phyloP scores from a whole-genome alignment of 2,113 vertebrate genomes.

The Meleagris gallopavo region DNA sequence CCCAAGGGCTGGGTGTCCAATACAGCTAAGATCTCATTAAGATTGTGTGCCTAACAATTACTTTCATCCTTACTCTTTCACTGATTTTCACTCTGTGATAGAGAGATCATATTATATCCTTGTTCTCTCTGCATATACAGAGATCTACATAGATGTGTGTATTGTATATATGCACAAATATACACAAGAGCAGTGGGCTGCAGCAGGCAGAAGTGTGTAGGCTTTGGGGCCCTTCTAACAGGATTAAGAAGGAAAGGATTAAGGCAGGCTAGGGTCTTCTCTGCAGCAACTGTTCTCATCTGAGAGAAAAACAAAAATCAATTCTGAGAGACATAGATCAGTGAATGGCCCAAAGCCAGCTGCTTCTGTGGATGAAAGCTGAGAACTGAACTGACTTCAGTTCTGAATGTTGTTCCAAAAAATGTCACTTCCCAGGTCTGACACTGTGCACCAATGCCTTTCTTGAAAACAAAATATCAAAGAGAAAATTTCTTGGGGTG shows the following conservation, averaged over 20 bases:
- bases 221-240: neutral
- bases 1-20: neutral
- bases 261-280: neutral
- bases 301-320: neutral
- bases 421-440: neutral
- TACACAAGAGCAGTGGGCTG: neutral
- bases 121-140: neutral
- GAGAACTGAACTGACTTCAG: neutral
- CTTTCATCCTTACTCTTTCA: neutral
- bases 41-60: neutral
- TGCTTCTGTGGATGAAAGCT: neutral
- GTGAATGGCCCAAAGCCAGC: neutral
- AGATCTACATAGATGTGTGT: neutral
- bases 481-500: neutral
- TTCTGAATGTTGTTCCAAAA: neutral
- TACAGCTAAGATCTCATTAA: too few relatives aligned
- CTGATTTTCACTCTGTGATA: neutral
- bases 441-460: neutral
- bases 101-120: neutral
- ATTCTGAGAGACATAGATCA: neutral
- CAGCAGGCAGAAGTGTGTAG: neutral
- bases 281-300: neutral
- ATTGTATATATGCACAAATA: accelerated
- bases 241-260: neutral
- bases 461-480: neutral